Evolutionary conservation across 2,888 invertebrate genomes (phyloP).

Genomic region (Mesopsocus fuscifrons): DNA sequence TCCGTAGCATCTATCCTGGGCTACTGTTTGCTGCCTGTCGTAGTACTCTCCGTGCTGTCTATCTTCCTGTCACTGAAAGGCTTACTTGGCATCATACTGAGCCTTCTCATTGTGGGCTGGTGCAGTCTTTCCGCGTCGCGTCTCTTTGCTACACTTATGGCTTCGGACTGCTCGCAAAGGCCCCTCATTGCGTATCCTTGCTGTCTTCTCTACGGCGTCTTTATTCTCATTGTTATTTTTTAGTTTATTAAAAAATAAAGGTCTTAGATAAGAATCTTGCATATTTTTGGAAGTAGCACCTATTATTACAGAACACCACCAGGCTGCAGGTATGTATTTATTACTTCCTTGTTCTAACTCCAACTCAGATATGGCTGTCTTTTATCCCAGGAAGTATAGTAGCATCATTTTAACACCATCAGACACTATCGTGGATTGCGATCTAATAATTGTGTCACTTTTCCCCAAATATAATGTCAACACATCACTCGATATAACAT

Average conservation of each 20-base stretch:
- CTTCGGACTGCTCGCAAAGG: constrained; percentile 70
- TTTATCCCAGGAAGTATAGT: no score
- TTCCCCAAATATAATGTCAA: no score
- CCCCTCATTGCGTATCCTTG: constrained; percentile 83
- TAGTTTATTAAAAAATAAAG: constrained; percentile 26
- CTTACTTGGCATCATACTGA: constrained; percentile 41
- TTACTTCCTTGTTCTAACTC: constrained; percentile 2
- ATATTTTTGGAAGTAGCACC: background rate
- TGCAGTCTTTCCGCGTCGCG: constrained; percentile 83
- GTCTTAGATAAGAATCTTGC: constrained; percentile 3
- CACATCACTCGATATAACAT: no score
- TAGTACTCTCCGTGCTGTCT: constrained; percentile 61
- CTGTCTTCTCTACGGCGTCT: constrained; percentile 78
- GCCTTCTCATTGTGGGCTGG: constrained; percentile 59
- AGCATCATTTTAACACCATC: no score
- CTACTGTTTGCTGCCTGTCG: constrained; percentile 84
- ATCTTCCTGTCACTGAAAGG: constrained; percentile 55
- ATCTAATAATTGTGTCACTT: no score
- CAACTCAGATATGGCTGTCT: background rate
- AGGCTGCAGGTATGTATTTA: constrained; percentile 7
- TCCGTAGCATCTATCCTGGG: constrained; percentile 78
- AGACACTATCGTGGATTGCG: no score
- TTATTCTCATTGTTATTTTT: constrained; percentile 80
- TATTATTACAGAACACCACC: no score
- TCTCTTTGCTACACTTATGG: constrained; percentile 67